Conservation (phyloP, 2,888 invertebrate species). For the Meteorus colon region DNA sequence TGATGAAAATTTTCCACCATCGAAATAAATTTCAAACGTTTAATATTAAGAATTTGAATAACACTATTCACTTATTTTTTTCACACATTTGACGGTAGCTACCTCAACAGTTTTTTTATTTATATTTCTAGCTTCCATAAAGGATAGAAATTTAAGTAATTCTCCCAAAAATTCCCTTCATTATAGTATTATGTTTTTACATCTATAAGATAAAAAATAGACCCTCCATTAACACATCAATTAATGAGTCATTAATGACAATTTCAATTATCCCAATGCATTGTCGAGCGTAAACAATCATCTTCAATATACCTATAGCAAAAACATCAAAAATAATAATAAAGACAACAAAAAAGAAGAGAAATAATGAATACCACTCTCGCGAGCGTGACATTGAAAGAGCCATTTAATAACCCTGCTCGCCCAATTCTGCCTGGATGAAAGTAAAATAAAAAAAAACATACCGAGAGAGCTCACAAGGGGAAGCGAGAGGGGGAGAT, state of each 20-base stretch:
- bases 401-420: constrained; percentile 32
- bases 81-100: no score
- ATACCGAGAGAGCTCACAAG: constrained; percentile 1
- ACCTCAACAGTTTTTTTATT: no score
- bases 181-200: no score
- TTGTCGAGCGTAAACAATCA: not conserved
- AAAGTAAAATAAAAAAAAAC: constrained; percentile 14
- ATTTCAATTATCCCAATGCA: no score
- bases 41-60: not conserved
- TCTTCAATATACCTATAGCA: not conserved
- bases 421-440: constrained; percentile 31
- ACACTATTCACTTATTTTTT: no score
- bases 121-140: no score
- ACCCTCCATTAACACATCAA: no score
- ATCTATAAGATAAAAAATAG: no score
- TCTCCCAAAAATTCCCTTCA: no score
- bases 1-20: not conserved
- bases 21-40: not conserved
- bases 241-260: no score
- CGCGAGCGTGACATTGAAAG: constrained; percentile 32
- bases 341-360: no score
- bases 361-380: constrained; percentile 19
- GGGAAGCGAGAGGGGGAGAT: not conserved
- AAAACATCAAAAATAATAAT: not conserved
- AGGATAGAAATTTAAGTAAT: no score